phyloP scores from a whole-genome alignment of 2,797 vertebrate genomes.

The Botia kubotai region DNA sequence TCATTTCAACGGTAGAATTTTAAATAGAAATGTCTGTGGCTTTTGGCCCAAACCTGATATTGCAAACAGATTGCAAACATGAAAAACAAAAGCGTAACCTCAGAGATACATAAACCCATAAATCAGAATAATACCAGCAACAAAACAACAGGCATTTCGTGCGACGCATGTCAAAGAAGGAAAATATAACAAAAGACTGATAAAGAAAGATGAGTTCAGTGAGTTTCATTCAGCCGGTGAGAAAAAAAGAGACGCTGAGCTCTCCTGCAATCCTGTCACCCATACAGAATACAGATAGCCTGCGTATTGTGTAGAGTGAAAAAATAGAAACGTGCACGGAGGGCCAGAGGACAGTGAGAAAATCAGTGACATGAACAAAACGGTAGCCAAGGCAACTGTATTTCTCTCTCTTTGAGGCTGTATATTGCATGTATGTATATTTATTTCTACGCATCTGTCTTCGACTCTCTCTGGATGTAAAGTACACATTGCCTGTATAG shows the following conservation, averaged over 20 bases:
- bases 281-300: constrained; percentile 24
- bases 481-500: not conserved
- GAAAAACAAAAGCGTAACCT: not conserved
- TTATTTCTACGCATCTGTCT: not conserved
- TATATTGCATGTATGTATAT: not conserved
- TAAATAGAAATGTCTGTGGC: not conserved
- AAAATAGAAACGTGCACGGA: constrained; percentile 1
- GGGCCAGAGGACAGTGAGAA: constrained; percentile 41
- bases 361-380: constrained; percentile 46
- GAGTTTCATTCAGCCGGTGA: constrained; percentile 1
- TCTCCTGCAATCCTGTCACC: constrained; percentile 2
- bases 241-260: not conserved
- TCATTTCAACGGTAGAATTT: not conserved
- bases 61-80: not conserved
- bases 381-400: constrained; percentile 56
- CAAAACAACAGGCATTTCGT: not conserved
- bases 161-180: not conserved
- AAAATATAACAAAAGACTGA: constrained; percentile 16
- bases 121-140: not conserved
- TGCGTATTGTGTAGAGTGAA: constrained; percentile 21
- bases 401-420: constrained; percentile 18
- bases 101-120: not conserved
- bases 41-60: not conserved
- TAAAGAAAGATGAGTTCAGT: not conserved
- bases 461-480: not conserved